Conservation (phyloP, 1,140 invertebrate genomes). For the Drosophila kohkoa region DNA sequence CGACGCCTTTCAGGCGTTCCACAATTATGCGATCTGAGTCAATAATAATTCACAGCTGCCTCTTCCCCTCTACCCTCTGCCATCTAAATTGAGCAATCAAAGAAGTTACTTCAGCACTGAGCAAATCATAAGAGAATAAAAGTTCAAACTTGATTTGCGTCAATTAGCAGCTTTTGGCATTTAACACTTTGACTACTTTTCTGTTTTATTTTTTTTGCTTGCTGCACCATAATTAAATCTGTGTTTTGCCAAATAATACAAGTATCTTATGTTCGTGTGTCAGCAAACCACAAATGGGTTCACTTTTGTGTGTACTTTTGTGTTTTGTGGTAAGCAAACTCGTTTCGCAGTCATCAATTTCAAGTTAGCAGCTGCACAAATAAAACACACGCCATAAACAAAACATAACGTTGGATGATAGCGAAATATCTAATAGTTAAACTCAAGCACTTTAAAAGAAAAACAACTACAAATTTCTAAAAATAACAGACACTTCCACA, state of each 20-base stretch:
- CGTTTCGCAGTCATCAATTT: constrained; percentile 42
- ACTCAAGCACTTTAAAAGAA: constrained; percentile 45
- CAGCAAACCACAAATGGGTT: constrained; percentile 15
- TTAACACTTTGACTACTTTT: constrained; percentile 51
- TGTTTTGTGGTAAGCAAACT: constrained; percentile 2
- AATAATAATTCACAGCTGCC: constrained; percentile 56
- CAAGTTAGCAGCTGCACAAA: constrained; percentile 66
- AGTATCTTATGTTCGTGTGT: constrained; percentile 18
- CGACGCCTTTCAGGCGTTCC: constrained; percentile 10
- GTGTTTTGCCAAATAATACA: constrained; percentile 27
- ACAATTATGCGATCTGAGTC: not conserved
- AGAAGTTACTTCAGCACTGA: constrained; percentile 21
- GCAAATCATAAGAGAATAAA: not conserved
- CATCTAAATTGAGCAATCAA: constrained; percentile 43
- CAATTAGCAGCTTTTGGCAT: constrained; percentile 49
- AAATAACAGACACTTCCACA: constrained; percentile 67
- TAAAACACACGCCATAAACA: constrained; percentile 25
- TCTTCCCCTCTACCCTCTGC: no score
- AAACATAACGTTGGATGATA: constrained; percentile 40
- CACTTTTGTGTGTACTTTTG: not conserved
- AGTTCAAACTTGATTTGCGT: constrained; percentile 21
- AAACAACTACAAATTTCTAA: constrained; percentile 53
- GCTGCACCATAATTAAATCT: constrained; percentile 41
- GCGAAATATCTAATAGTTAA: constrained; percentile 9
- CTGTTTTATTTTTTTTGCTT: constrained; percentile 10